Evolutionary conservation across 2,888 invertebrate species (phyloP).

Genomic region (Hirtodrosophila trivittata): DNA sequence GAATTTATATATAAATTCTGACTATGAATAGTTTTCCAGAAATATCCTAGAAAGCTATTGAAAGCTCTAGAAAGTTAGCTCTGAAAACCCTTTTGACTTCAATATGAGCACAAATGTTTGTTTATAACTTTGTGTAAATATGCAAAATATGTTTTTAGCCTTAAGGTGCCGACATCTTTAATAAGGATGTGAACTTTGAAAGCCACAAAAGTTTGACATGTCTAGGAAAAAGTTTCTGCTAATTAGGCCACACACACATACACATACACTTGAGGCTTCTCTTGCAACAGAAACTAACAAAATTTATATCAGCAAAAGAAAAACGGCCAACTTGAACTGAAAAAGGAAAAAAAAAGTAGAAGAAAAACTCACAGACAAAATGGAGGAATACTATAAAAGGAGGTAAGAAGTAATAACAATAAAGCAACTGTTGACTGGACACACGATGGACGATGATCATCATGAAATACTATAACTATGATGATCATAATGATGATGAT

Average conservation of each 20-base stretch:
- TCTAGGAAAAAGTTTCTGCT: constrained; percentile 12
- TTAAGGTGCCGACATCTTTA: constrained; percentile 15
- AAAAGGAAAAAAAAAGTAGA: constrained; percentile 28
- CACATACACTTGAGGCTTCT: constrained; percentile 1
- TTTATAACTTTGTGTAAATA: constrained; percentile 1
- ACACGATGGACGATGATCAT: constrained; percentile 18
- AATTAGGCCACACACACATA: constrained; percentile 31
- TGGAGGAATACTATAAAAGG: constrained; percentile 12
- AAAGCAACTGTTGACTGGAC: constrained; percentile 33
- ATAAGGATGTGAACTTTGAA: constrained; percentile 11
- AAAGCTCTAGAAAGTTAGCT: too few relatives aligned
- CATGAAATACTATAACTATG: constrained; percentile 3
- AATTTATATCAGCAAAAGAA: neutral
- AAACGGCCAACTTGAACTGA: constrained; percentile 8
- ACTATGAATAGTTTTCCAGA: too few relatives aligned
- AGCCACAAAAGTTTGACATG: neutral
- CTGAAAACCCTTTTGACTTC: too few relatives aligned
- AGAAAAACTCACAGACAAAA: constrained; percentile 37
- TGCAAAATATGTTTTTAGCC: neutral
- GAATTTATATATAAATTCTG: too few relatives aligned
- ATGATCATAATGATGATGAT: constrained; percentile 5
- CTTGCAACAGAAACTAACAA: neutral
- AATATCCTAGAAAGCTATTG: neutral
- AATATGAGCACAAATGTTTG: too few relatives aligned
- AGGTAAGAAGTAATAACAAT: constrained; percentile 37